Base-by-base conservation (phyloP, 2,888 invertebrate genomes). In the Dasysyrphus albostriatus region DNA sequence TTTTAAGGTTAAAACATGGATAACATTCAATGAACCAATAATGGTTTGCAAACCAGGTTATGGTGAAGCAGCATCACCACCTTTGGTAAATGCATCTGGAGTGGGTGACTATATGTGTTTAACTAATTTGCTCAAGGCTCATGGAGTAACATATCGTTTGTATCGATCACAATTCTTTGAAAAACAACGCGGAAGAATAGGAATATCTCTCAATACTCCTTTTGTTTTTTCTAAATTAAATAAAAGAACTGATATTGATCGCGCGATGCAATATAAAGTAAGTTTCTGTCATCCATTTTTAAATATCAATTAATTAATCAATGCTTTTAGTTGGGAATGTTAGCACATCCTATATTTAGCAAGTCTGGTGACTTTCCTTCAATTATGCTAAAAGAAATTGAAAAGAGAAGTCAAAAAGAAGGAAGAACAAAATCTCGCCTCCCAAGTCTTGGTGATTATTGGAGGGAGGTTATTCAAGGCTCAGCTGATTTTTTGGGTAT, bases 81-180 rank as follows among this genome's bases (percentile, higher is more conserved):
- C 93, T 0, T 90, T 91, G 6, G 75, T 94, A 3, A 91, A 93
- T 51, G 90, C 92, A 0, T 91, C 93, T 2, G 94, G 93, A 47
- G 89, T 93, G 5, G 94, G 93, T 2, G 93, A 93, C 24, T 94
- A 94, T 78, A 74, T 93, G 4, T 94, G 94, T 76, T 93, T 93
- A n/a, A 93, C 94, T 88, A 91, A 93, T 39, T 91, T 94, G 29
- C 89, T 51, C 0, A 69, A 51, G 9, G 19, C 37, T n/a, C 19
- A 69, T 14, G 49, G 6, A 6, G 91, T 89, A 39, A 93, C 93
- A 0, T 94, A 93, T 89, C 90, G 91, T 10, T 88, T 92, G 3
- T 94, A 94, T 76, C 90, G 91, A 16, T 90, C 91, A 7, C 92
- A 93, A 29, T 93, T 92, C 87, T 93, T 90, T 49, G 72, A 90